Percentiles rank a stretch among this genome's conserved stretches.
Conservation (phyloP, 2,797 vertebrate species). For the Notolepis coatsorum region DNA sequence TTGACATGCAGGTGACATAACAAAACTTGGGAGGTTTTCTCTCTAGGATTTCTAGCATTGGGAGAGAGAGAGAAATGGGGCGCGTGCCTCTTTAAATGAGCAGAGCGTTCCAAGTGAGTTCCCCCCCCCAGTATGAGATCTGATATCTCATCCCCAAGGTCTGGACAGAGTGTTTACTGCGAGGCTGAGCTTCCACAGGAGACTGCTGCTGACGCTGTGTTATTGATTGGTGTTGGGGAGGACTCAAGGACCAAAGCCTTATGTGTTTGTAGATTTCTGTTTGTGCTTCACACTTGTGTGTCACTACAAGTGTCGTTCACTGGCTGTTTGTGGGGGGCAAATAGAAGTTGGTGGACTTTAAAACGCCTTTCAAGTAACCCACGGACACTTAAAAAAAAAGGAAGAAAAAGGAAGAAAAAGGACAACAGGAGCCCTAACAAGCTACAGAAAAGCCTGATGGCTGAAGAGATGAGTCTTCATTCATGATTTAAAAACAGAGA, state of each 20-base stretch:
- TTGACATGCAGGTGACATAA: too few species aligned
- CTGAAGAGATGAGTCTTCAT: too few species aligned
- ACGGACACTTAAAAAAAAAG: too few species aligned
- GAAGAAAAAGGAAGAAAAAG: too few species aligned
- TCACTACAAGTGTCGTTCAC: background rate
- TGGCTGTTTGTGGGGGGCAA: background rate
- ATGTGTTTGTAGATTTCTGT: conserved; percentile 20
- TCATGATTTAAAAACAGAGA: too few species aligned
- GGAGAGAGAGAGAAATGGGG: too few species aligned
- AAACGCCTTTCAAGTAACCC: too few species aligned
- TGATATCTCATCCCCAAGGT: conserved; percentile 20
- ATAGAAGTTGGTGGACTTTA: background rate
- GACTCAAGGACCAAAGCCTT: background rate
- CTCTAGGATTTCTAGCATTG: too few species aligned
- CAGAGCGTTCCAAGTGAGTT: conserved; percentile 5
- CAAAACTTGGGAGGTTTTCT: too few species aligned
- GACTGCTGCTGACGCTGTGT: conserved; percentile 8
- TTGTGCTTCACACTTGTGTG: background rate
- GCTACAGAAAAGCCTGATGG: too few species aligned
- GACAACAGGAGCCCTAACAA: too few species aligned
- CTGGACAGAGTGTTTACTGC: conserved; percentile 23
- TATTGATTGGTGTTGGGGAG: conserved; percentile 24
- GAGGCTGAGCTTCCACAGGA: background rate
- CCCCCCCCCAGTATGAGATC: conserved; percentile 18
- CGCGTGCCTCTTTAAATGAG: conserved; percentile 6